These are phyloP conservation scores for Acomys russatus DNA, from an alignment of 2,797 vertebrate species.

Conservation along the genomic window DNA sequence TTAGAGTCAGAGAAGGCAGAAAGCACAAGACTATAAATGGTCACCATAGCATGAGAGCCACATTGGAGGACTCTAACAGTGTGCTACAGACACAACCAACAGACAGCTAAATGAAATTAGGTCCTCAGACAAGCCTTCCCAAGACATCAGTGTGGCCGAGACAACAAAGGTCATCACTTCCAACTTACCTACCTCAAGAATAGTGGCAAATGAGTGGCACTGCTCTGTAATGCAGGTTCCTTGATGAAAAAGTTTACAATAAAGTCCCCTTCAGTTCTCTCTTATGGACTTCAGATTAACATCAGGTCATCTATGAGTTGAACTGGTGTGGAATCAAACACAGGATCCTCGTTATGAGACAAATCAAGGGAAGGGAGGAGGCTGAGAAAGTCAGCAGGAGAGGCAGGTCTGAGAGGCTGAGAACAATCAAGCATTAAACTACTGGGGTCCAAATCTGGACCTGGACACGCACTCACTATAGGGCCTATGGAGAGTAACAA, in stretches of 20 bases:
- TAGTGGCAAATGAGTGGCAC: background rate
- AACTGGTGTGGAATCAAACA: background rate
- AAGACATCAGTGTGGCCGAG: constrained; percentile 23
- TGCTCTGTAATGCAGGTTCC: constrained; percentile 2
- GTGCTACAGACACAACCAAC: background rate
- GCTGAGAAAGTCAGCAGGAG: background rate
- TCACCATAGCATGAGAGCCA: constrained; percentile 33
- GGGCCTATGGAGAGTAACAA: background rate
- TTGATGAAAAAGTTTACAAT: constrained; percentile 41
- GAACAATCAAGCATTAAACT: background rate
- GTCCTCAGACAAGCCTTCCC: constrained; percentile 2
- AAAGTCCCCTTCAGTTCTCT: background rate
- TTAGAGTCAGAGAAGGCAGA: background rate
- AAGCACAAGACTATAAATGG: constrained; percentile 1
- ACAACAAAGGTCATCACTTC: background rate
- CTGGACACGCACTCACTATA: background rate
- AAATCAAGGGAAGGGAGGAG: background rate
- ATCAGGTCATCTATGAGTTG: background rate
- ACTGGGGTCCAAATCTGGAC: background rate
- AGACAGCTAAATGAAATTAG: constrained; percentile 3
- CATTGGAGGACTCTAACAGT: background rate
- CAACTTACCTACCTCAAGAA: background rate
- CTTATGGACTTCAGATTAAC: constrained; percentile 7
- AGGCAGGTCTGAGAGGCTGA: background rate
- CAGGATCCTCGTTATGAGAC: background rate